phyloP scores from a whole-genome alignment of 1,140 invertebrate genomes.

The Drosophila cardini region DNA sequence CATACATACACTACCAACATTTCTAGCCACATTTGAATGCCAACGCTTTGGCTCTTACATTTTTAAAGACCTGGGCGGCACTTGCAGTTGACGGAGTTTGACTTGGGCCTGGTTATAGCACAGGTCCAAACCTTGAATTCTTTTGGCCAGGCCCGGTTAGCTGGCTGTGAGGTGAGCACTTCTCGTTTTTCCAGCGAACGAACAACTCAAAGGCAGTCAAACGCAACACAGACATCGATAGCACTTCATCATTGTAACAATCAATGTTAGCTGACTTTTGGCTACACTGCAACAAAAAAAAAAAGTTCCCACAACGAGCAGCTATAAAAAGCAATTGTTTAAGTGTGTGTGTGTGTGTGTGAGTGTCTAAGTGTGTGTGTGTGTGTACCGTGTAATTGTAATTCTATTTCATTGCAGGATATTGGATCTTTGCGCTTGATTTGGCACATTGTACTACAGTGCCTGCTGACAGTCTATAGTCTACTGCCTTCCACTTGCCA shows the following conservation, averaged over 20 bases:
- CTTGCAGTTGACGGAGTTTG: conserved; percentile 55
- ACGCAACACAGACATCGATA: conserved; percentile 81
- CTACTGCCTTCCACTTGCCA: background rate
- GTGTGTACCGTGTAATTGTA: conserved; percentile 54
- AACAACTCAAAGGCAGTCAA: conserved; percentile 74
- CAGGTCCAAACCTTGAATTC: conserved; percentile 57
- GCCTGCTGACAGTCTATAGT: background rate
- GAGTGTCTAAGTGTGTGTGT: too few relatives aligned
- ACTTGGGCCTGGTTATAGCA: background rate
- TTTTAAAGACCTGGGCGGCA: conserved; percentile 79
- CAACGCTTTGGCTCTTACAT: conserved; percentile 65
- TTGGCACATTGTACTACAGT: conserved; percentile 66
- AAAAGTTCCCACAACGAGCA: background rate
- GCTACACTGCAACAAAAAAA: conserved; percentile 63
- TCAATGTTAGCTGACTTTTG: conserved; percentile 50
- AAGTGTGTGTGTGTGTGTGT: background rate
- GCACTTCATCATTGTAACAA: conserved; percentile 78
- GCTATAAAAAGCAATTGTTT: too few relatives aligned
- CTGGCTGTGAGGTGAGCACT: conserved; percentile 13
- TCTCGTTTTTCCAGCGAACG: conserved; percentile 75
- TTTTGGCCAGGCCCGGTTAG: conserved; percentile 11
- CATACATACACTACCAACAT: conserved; percentile 3
- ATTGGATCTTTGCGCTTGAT: conserved; percentile 80
- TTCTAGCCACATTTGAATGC: conserved; percentile 62
- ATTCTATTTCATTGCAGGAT: conserved; percentile 78